A percentile compares a stretch with the other conserved stretches of the same genome.
phyloP scores from a whole-genome alignment of 2,797 vertebrate genomes.

The Poecilia wingei region DNA sequence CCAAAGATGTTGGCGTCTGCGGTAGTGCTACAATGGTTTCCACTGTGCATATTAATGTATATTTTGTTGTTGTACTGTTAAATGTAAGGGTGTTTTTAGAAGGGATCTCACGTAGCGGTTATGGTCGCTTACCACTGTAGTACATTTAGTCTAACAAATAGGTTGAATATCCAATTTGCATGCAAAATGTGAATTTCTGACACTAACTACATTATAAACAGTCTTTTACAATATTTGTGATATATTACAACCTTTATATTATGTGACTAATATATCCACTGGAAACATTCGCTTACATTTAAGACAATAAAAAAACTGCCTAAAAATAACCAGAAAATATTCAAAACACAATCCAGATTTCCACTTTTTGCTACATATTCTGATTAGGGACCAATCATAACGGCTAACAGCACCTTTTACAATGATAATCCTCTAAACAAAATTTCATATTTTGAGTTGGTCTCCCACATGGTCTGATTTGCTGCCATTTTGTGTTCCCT shows the following conservation, averaged over 20 bases:
- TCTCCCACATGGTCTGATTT: neutral
- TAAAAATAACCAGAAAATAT: neutral
- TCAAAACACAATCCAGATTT: neutral
- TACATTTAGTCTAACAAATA: neutral
- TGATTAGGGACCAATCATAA: neutral
- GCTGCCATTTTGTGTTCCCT: neutral
- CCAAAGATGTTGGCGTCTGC: too few species aligned
- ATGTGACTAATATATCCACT: neutral
- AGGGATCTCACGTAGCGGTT: neutral
- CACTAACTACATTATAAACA: neutral
- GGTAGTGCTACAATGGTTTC: too few species aligned
- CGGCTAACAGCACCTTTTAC: neutral
- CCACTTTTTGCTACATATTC: neutral
- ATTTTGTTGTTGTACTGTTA: neutral
- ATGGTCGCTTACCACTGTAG: neutral
- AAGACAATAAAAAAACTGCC: neutral
- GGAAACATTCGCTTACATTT: neutral
- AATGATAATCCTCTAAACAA: neutral
- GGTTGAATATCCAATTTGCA: neutral
- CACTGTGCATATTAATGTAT: neutral
- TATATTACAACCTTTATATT: neutral
- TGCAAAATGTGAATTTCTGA: neutral
- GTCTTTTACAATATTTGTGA: neutral
- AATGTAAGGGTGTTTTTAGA: too few species aligned
- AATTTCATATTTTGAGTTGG: neutral